Percentiles rank a stretch among this genome's conserved stretches.
Conservation (phyloP, 2,113 vertebrate species). For the Clarias macrocephalus region DNA sequence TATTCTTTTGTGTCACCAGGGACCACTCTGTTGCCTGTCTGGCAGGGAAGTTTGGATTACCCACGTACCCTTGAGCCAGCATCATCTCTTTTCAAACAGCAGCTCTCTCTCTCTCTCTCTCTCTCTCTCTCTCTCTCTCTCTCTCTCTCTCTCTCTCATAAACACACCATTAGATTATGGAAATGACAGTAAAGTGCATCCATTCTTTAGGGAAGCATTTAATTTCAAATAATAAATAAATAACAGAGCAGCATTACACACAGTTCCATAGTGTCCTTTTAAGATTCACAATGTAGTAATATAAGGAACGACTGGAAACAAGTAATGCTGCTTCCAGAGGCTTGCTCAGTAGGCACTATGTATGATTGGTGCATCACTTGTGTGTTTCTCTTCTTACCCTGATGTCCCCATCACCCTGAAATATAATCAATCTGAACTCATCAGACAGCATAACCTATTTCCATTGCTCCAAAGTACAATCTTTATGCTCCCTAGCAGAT, state of each 20-base stretch:
- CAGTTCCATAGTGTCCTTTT: conserved; percentile 70
- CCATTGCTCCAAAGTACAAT: no score
- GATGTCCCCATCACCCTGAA: no score
- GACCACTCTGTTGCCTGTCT: conserved; percentile 27
- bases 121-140: background rate
- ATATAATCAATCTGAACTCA: no score
- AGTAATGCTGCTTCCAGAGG: no score
- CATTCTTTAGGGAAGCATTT: conserved; percentile 74
- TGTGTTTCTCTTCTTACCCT: no score
- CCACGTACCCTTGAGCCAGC: conserved; percentile 33
- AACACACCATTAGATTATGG: conserved; percentile 76
- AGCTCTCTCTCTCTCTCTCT: background rate
- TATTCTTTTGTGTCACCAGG: conserved; percentile 34
- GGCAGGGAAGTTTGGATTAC: conserved; percentile 42
- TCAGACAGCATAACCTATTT: no score
- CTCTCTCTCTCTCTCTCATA: conserved; percentile 26
- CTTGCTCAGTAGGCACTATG: no score
- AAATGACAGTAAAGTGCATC: conserved; percentile 72
- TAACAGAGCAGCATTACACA: conserved; percentile 66
- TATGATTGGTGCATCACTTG: no score
- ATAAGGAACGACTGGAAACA: conserved; percentile 21
- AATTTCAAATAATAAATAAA: conserved; percentile 78
- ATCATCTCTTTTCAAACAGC: conserved; percentile 47
- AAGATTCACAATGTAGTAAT: conserved; percentile 34
- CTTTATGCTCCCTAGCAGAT: no score